Base-by-base conservation (phyloP, 2,113 vertebrate species). In the Verasper variegatus region DNA sequence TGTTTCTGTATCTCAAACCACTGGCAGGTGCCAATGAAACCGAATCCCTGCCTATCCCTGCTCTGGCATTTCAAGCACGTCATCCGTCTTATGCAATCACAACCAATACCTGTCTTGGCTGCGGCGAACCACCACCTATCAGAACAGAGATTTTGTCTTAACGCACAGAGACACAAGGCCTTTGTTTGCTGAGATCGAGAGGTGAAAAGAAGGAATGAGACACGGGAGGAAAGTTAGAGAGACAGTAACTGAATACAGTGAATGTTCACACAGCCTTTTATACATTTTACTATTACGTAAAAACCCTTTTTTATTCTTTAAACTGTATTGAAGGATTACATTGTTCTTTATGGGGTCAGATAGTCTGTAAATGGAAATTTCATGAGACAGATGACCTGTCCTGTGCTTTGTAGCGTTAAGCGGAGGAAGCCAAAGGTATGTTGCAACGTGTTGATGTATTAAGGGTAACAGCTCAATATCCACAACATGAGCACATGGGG, bases 21-120 rank as follows among this genome's bases (percentile, higher is more conserved):
- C 67, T 59, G 52, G 67, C 79, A 79, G 59, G 67, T 58, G 71
- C 61, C 54, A 71, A 40, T n/a, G 62, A 85, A 80, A 64, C 49
- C 27, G 67, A 78, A 17, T 63, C 64, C n/a, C 49, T 42, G 35
- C 23, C 49, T 56, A 45, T 64, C 74, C 27, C 67, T 27, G 26
- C 27, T 77, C 55, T 77, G 76, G 55, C 5, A 11, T 54, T 81
- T 70, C 31, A 3, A 45, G 24, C 26, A 40, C 31, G 59, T 89
- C 88, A 87, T 80, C 77, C 14, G 62, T 74, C 70, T 87, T 81
- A 88, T 85, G 80, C 74, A 86, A 88, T 78, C 79, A 75, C 66
- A 60, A 10, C 68, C 57, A 2, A 17, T 56, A 85, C 86, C 82
- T 86, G 88, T 75, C 62, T 71, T 6, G 40, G 23, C 47, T 56